phyloP scores from a whole-genome alignment of 92 coral and sea anemone species.

The Zoanthus gigantus region DNA sequence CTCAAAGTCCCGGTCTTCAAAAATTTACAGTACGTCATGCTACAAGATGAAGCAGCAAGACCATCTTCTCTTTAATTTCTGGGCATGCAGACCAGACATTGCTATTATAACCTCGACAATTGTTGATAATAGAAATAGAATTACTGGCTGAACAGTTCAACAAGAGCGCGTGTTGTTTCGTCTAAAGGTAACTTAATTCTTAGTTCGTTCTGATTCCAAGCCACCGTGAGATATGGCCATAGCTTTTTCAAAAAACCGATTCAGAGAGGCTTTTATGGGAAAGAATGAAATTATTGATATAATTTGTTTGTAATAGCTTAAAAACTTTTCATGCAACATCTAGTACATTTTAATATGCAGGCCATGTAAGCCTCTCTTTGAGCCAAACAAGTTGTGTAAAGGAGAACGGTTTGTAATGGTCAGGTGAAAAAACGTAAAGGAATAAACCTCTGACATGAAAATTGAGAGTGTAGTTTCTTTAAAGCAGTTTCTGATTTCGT shows the following conservation, averaged over 20 bases:
- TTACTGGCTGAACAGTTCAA: constrained; percentile 34
- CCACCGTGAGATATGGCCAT: background rate
- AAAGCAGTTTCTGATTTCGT: constrained; percentile 20
- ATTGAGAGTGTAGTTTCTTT: constrained; percentile 18
- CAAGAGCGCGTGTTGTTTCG: constrained; percentile 28
- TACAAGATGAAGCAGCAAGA: constrained; percentile 39
- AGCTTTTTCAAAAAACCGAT: background rate
- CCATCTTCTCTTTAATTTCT: background rate
- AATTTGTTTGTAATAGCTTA: constrained; percentile 36
- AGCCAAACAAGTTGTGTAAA: background rate
- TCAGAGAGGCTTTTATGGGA: constrained; percentile 5
- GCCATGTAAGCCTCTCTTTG: constrained; percentile 7
- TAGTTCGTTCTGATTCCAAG: background rate
- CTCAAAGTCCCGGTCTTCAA: background rate
- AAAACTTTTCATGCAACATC: constrained; percentile 30
- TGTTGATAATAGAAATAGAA: constrained; percentile 44
- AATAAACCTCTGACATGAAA: background rate
- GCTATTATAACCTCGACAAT: constrained; percentile 21
- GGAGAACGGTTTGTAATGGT: constrained; percentile 14
- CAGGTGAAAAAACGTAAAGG: background rate
- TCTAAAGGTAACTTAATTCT: background rate
- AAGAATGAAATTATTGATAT: constrained; percentile 30
- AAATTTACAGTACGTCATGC: constrained; percentile 2
- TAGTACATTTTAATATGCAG: background rate
- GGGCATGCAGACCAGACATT: constrained; percentile 5